A percentile compares a stretch with the other conserved stretches of the same genome.
Evolutionary conservation across 2,797 vertebrate species (phyloP).

Genomic region (Triplophysa yarkandensis): DNA sequence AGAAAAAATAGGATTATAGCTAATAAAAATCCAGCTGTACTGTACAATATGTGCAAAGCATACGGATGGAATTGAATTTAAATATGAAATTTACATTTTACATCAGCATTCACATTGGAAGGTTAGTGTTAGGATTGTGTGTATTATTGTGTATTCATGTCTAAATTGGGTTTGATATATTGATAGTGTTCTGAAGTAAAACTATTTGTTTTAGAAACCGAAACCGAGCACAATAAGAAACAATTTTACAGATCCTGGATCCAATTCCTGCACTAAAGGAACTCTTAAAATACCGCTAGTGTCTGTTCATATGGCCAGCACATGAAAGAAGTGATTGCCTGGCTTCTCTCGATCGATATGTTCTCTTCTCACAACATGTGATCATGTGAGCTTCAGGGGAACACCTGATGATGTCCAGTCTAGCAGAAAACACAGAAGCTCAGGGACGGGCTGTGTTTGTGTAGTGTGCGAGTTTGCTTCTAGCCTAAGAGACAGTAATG

Average conservation of each 20-base stretch:
- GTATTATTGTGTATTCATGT: no score
- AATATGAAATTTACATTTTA: no score
- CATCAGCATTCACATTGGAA: no score
- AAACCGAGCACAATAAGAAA: no score
- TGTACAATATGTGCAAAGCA: no score
- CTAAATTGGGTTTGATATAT: no score
- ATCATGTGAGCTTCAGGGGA: not conserved
- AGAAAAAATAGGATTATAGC: not conserved
- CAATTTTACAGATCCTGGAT: no score
- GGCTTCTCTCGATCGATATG: constrained; percentile 5
- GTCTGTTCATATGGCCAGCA: not conserved
- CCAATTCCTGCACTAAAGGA: no score
- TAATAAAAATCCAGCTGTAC: not conserved
- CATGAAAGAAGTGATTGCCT: constrained; percentile 3
- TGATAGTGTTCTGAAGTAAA: no score
- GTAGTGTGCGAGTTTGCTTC: constrained; percentile 9
- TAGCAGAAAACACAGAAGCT: constrained; percentile 7
- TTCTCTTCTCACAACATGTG: constrained; percentile 5
- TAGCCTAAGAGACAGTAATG: not conserved
- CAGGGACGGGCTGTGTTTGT: not conserved
- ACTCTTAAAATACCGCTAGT: not conserved
- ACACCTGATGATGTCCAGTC: constrained; percentile 16
- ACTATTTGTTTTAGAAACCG: no score
- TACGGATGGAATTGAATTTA: no score
- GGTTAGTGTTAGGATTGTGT: no score